Evolutionary conservation across 2,888 invertebrate genomes (phyloP).

Genomic region (Scaptomyza parva): DNA sequence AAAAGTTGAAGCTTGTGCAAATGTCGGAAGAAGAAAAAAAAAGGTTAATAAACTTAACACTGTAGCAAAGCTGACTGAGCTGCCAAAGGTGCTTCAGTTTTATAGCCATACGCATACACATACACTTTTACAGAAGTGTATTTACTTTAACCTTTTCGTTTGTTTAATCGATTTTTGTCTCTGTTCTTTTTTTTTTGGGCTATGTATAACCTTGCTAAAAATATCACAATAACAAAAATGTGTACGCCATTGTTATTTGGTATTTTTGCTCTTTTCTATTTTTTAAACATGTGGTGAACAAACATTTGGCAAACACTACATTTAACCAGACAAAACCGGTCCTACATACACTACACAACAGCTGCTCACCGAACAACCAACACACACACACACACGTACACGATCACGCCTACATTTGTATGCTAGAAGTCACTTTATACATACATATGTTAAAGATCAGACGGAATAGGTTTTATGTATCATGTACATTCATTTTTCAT

Average conservation of each 20-base stretch:
- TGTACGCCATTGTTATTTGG: conserved; percentile 24
- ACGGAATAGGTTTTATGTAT: conserved; percentile 35
- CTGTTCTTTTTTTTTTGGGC: conserved; percentile 12
- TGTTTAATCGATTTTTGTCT: conserved; percentile 72
- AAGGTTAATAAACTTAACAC: conserved; percentile 71
- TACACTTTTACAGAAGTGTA: neutral
- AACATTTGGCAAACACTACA: conserved; percentile 61
- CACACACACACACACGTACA: conserved; percentile 8
- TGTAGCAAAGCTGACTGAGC: conserved; percentile 1
- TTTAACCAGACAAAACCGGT: conserved; percentile 55
- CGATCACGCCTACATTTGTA: neutral
- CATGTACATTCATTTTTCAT: conserved; percentile 21
- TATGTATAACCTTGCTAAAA: conserved; percentile 70
- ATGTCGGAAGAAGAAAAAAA: conserved; percentile 28
- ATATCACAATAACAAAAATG: conserved; percentile 30
- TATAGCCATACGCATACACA: conserved; percentile 18
- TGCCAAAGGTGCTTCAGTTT: conserved; percentile 24
- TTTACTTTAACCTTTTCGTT: conserved; percentile 72
- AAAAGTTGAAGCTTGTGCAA: conserved; percentile 41
- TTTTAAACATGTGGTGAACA: conserved; percentile 64
- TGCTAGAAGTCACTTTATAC: conserved; percentile 24
- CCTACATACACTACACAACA: conserved; percentile 30
- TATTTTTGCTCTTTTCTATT: conserved; percentile 22
- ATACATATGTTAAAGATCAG: conserved; percentile 21
- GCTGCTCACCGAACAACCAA: conserved; percentile 14